Conservation (phyloP, 2,113 vertebrate genomes). For the Tetraodon nigroviridis region DNA sequence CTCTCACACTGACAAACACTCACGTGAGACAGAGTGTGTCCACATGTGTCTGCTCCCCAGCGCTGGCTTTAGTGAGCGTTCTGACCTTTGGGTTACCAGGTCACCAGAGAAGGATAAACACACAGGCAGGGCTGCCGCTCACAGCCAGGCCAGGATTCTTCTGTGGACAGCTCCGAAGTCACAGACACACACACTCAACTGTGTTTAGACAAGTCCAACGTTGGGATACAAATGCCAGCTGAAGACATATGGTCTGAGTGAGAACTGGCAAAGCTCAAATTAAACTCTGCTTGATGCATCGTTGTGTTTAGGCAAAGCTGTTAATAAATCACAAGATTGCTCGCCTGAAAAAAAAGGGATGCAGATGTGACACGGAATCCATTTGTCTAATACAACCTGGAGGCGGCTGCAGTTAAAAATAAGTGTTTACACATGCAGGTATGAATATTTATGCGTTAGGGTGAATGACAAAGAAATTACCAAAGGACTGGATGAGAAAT, state of each 20-base stretch:
- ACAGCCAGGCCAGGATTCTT: slow-evolving; percentile 58
- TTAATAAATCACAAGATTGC: slow-evolving; percentile 16
- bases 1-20: slow-evolving; percentile 26
- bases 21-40: slow-evolving; percentile 44
- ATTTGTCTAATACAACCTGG: not conserved
- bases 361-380: slow-evolving; percentile 1
- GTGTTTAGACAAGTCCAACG: slow-evolving; percentile 68
- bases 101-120: slow-evolving; percentile 67
- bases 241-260: slow-evolving; percentile 56
- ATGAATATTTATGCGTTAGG: slow-evolving; percentile 10
- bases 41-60: slow-evolving; percentile 58
- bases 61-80: slow-evolving; percentile 46
- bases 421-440: slow-evolving; percentile 17
- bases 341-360: slow-evolving; percentile 11
- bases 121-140: slow-evolving; percentile 48
- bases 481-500: slow-evolving; percentile 44
- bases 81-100: slow-evolving; percentile 60
- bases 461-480: slow-evolving; percentile 20
- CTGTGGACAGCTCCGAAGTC: slow-evolving; percentile 38
- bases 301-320: slow-evolving; percentile 28
- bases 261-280: slow-evolving; percentile 55
- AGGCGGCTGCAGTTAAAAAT: slow-evolving; percentile 5
- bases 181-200: slow-evolving; percentile 50
- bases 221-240: slow-evolving; percentile 58
- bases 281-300: slow-evolving; percentile 54